A percentile compares a stretch with the other conserved stretches of the same genome.
Evolutionary conservation across 2,888 invertebrate species (phyloP).

Genomic region (Nomada fabriciana): DNA sequence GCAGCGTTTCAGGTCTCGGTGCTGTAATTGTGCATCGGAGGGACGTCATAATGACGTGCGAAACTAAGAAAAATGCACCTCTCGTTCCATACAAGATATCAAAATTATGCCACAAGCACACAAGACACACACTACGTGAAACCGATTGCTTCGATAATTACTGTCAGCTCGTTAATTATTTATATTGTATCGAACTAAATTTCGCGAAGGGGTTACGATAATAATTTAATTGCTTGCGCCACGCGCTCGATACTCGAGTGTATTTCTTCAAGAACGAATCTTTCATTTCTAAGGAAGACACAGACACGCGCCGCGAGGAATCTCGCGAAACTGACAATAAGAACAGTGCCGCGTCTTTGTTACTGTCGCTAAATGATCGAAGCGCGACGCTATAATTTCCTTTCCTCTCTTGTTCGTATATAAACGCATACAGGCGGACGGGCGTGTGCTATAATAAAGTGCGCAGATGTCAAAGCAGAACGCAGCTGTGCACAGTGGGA

Average conservation of each 20-base stretch:
- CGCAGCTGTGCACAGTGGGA: conserved; percentile 49
- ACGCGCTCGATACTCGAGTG: not conserved
- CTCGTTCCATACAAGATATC: not conserved
- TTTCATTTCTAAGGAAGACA: conserved; percentile 2
- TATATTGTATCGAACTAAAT: not conserved
- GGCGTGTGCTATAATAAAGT: conserved; percentile 32
- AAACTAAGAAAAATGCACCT: conserved; percentile 18
- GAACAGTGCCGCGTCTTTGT: conserved; percentile 43
- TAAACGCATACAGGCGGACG: conserved; percentile 8
- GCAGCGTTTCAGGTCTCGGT: conserved; percentile 1
- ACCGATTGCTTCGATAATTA: not conserved
- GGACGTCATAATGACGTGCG: conserved; percentile 32
- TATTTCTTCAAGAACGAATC: not conserved
- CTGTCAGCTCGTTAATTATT: not conserved
- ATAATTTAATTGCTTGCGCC: not conserved
- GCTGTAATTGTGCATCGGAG: conserved; percentile 17
- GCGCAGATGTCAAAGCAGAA: conserved; percentile 41
- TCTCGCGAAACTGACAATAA: conserved; percentile 28
- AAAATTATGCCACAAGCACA: conserved; percentile 1
- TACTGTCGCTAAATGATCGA: conserved; percentile 41
- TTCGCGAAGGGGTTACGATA: not conserved
- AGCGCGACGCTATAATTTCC: conserved; percentile 40
- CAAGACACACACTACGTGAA: too few species aligned
- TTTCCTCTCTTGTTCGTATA: conserved; percentile 44
- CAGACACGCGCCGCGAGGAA: not conserved